Evolutionary conservation across 2,797 vertebrate species (phyloP).

Genomic region (Rallus crepitans): DNA sequence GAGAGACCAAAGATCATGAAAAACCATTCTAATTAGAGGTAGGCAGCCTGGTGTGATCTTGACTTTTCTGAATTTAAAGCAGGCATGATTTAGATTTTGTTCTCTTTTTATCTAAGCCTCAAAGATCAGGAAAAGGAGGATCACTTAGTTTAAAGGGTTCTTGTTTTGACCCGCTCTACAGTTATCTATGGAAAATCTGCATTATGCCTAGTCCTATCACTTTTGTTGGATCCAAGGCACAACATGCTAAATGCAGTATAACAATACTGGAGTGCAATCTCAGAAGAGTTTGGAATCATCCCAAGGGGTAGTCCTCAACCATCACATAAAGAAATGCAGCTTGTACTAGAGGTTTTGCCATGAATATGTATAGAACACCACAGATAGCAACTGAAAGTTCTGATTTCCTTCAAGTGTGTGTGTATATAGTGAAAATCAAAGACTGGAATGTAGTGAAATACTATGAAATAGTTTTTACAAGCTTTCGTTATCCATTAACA

Average conservation of each 20-base stretch:
- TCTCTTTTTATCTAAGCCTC: background rate
- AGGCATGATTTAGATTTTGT: background rate
- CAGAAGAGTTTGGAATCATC: background rate
- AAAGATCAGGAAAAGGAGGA: background rate
- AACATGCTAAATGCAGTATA: background rate
- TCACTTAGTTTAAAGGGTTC: background rate
- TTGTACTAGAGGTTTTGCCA: background rate
- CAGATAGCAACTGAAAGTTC: background rate
- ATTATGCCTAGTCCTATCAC: background rate
- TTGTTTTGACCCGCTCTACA: conserved; percentile 39
- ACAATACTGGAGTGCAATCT: background rate
- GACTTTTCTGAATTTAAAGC: background rate
- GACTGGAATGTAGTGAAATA: background rate
- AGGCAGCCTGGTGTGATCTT: background rate
- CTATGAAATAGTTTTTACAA: background rate
- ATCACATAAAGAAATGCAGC: background rate
- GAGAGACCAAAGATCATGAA: background rate
- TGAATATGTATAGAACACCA: background rate
- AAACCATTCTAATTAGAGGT: background rate
- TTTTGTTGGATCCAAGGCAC: background rate
- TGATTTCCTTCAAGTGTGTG: background rate
- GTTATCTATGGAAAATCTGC: conserved; percentile 33
- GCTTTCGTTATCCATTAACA: background rate
- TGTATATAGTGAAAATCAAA: background rate
- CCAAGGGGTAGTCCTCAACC: background rate